Evolutionary conservation across 2,113 vertebrate genomes (phyloP), one percentile per base, ranked within the genome.

Genomic region (Ivindomyrus marchei): DNA sequence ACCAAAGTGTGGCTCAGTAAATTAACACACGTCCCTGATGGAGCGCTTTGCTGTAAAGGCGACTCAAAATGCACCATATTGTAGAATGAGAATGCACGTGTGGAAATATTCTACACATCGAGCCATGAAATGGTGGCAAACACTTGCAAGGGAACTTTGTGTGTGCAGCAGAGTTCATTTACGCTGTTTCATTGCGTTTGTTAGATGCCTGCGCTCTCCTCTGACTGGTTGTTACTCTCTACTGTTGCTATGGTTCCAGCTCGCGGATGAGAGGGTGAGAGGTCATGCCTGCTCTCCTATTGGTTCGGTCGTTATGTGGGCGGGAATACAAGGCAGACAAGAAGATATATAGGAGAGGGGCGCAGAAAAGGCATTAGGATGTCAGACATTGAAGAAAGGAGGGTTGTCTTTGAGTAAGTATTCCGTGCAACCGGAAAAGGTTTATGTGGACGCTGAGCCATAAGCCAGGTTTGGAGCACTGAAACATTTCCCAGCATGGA

Each of bases 171-270:
- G 5, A 36, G 24, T 27, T 53, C 49, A 10, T 52, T 31, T 49
- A n/a, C 42, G 27, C 53, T n/a, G 52, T 89, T 89, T 85, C 21
- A 85, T 85, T 85, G 31, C 39, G 56, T 90, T 47, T 90, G 84
- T 49, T 62, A 50, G 53, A 87, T 56, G 27, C 42, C 19, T 21
- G 58, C 24, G 27, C 84, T 70, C n/a, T 74, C 9, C 19, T 56
- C n/a, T 50, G 50, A 90, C 70, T 90, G 84, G 89, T 66, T 53
- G 85, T 10, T 39, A 42, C 85, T 13, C 52, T 90, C 27, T 19
- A 52, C 89, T 90, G 89, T 90, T 90, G 89, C 89, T 84, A 90
- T 90, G 89, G 89, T 87, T 49, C 53, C 42, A 90, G 24, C 39
- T 45, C 9, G 84, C 58, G 21, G 84, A 70, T 87, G 84, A 87